Conservation (phyloP, 2,113 vertebrate species). For the Chinchilla lanigera region DNA sequence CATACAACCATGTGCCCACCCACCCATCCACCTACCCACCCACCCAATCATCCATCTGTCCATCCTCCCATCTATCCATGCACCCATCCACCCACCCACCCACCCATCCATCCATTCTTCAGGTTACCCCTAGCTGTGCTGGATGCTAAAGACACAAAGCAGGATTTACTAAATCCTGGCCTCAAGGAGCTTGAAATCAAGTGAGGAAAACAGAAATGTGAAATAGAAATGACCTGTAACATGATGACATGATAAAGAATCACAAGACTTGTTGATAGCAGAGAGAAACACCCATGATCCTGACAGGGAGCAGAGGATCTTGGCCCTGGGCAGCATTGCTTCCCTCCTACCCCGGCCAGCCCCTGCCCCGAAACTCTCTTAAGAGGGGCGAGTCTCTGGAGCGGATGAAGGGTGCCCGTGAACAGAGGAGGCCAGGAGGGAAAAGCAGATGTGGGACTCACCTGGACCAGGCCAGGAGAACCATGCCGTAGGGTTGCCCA, state of each 20-base stretch:
- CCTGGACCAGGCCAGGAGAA: rapidly evolving
- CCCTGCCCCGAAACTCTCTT: background rate
- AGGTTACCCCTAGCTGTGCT: background rate
- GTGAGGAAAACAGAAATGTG: background rate
- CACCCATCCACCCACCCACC: background rate
- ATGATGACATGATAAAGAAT: background rate
- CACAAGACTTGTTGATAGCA: background rate
- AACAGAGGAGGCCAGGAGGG: background rate
- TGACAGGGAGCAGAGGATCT: background rate
- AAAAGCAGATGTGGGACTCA: background rate
- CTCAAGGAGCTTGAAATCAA: background rate
- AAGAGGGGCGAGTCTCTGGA: background rate
- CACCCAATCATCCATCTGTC: background rate
- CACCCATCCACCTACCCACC: too few relatives aligned
- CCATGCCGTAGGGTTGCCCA: background rate
- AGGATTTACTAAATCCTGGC: background rate
- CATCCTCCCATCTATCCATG: too few relatives aligned
- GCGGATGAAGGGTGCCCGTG: background rate
- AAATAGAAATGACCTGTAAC: background rate
- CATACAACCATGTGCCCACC: background rate
- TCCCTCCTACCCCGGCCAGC: background rate
- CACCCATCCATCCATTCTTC: background rate
- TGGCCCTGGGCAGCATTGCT: background rate
- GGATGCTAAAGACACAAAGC: background rate
- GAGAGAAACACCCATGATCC: background rate